phyloP scores from a whole-genome alignment of 1,140 invertebrate species.

The Apis dorsata region DNA sequence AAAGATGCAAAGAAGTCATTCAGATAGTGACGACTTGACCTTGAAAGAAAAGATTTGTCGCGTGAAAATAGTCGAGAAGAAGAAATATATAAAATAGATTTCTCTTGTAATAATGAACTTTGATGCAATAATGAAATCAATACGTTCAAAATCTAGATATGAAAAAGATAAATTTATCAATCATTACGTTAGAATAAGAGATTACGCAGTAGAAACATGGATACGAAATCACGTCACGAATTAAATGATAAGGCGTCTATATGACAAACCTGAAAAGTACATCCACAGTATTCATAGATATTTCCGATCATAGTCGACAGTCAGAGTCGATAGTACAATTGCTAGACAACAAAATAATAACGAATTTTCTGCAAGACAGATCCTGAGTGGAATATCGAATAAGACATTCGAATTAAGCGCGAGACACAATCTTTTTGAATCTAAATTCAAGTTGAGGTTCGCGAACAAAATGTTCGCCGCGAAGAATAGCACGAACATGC shows the following conservation, averaged over 20 bases:
- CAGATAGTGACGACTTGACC: slow-evolving; percentile 87
- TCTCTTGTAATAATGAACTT: slow-evolving; percentile 70
- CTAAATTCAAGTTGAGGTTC: slow-evolving; percentile 83
- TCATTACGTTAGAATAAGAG: slow-evolving; percentile 57
- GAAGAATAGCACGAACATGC: slow-evolving; percentile 61
- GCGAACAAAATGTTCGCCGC: slow-evolving; percentile 76
- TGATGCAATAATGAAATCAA: slow-evolving; percentile 76
- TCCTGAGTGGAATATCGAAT: slow-evolving; percentile 64
- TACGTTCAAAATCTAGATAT: slow-evolving; percentile 70
- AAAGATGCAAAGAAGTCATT: slow-evolving; percentile 80
- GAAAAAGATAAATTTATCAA: slow-evolving; percentile 66
- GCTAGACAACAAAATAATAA: slow-evolving; percentile 77
- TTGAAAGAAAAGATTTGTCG: slow-evolving; percentile 81
- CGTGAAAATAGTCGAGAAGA: slow-evolving; percentile 69
- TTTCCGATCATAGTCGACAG: slow-evolving; percentile 78
- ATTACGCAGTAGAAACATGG: slow-evolving; percentile 55
- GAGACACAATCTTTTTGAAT: slow-evolving; percentile 87
- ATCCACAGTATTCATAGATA: slow-evolving; percentile 79
- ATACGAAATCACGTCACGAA: slow-evolving; percentile 59
- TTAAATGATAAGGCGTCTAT: slow-evolving; percentile 69
- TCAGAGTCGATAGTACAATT: slow-evolving; percentile 84
- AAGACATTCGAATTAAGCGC: slow-evolving; percentile 84
- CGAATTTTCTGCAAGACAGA: slow-evolving; percentile 58
- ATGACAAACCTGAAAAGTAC: slow-evolving; percentile 75
- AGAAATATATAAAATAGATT: slow-evolving; percentile 60